Percentiles rank a stretch among this genome's conserved stretches.
These are phyloP conservation scores for Pseudococcus longispinus DNA, from an alignment of 2,888 invertebrate species.

Conservation along the genomic window DNA sequence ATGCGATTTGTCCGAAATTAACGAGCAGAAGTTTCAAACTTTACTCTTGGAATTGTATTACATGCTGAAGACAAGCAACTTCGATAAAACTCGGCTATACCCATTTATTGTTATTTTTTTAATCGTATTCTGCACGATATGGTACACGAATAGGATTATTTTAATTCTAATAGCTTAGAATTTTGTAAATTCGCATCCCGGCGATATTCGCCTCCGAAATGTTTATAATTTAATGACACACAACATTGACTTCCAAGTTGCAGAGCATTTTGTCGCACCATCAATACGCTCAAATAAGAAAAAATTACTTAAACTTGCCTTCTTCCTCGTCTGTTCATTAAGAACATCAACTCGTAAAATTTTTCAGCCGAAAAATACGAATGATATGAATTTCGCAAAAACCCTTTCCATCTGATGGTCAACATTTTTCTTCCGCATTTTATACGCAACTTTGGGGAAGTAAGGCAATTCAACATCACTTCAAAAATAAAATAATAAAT, in stretches of 20 bases:
- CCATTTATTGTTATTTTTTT: background rate
- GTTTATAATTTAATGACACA: too few relatives aligned
- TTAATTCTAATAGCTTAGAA: too few relatives aligned
- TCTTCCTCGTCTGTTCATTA: background rate
- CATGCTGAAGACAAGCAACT: background rate
- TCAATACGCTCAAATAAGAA: background rate
- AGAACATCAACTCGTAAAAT: background rate
- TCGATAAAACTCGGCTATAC: too few relatives aligned
- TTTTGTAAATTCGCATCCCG: too few relatives aligned
- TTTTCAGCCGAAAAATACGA: background rate
- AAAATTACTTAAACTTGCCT: background rate
- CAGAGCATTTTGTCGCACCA: too few relatives aligned
- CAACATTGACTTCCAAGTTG: too few relatives aligned
- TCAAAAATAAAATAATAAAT: conserved; percentile 29
- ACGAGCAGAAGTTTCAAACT: background rate
- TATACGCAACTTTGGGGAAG: background rate
- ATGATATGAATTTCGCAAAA: background rate
- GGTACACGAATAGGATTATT: background rate
- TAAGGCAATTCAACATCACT: conserved; percentile 6
- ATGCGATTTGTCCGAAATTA: background rate
- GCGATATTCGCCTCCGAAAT: too few relatives aligned
- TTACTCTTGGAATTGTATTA: background rate
- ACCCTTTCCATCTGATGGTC: background rate
- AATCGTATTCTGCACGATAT: background rate
- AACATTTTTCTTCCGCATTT: conserved; percentile 5